Conservation (phyloP, 1,140 invertebrate genomes). For the Platyscapa corneri region DNA sequence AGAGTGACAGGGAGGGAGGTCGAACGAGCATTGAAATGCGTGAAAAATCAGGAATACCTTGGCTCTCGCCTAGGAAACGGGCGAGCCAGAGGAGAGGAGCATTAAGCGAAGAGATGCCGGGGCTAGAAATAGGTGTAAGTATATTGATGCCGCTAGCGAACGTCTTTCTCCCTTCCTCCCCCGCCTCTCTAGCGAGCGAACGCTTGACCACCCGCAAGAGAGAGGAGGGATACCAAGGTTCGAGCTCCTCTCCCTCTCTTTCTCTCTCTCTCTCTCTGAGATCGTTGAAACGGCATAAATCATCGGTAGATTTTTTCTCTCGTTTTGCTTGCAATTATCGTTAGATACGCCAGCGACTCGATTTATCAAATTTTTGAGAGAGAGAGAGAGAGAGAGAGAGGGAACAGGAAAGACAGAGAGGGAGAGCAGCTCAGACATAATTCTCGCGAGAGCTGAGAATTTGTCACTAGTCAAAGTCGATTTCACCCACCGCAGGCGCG, state of each 20-base stretch:
- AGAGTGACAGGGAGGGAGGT: not conserved
- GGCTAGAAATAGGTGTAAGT: conserved; percentile 18
- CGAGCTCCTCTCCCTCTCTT: not conserved
- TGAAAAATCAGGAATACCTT: conserved; percentile 60
- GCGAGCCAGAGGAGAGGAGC: not conserved
- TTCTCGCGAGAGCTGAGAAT: conserved; percentile 44
- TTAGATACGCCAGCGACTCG: conserved; percentile 23
- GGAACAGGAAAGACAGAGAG: no score
- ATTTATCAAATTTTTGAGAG: conserved; percentile 55
- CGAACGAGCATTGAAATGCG: conserved; percentile 47
- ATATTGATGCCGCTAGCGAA: conserved; percentile 10
- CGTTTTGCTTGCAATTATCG: conserved; percentile 47
- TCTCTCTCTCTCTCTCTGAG: conserved; percentile 17
- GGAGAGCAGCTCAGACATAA: conserved; percentile 8
- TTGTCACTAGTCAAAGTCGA: conserved; percentile 41
- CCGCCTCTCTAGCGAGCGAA: not conserved
- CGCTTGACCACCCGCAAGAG: conserved; percentile 51
- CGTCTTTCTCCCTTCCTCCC: not conserved
- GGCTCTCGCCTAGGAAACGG: conserved; percentile 47
- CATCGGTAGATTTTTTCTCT: conserved; percentile 30
- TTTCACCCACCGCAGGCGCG: conserved; percentile 19
- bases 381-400: conserved; percentile 8
- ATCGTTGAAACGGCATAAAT: conserved; percentile 47
- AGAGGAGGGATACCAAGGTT: not conserved
- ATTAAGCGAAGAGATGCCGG: not conserved